Base-by-base conservation (phyloP, 2,888 invertebrate genomes). In the Notocelia uddmanniana region DNA sequence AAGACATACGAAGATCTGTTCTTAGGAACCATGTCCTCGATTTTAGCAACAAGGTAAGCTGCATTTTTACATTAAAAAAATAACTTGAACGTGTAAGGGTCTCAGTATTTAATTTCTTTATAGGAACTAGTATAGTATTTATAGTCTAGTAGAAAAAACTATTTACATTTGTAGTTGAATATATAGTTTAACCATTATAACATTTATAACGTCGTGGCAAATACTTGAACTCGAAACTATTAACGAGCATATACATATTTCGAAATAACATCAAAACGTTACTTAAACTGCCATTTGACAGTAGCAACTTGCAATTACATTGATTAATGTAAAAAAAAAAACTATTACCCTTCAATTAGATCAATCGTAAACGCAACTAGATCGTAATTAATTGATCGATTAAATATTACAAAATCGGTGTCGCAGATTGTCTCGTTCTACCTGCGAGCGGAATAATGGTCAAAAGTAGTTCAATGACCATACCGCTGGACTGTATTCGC, bases 391-490 rank as follows among this genome's bases (percentile, higher is more conserved):
- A 82, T 76, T 82, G 79, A 83, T 81, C 79, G 80, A 81, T 80
- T 77, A 74, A 78, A 77, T 71, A 78, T 85, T 80, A 70, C 79
- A 79, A 82, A 84, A 87, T 82, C 75, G 74, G 70, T 79, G 78
- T 75, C 81, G 64, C 52, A 71, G 78, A 79, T 79, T 78, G 80
- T 80, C 76, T 79, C 74, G 74, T 74, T 79, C 73, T 70, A 71
- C 68, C 74, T 60, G 74, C 76, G 19, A 70, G 54, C 70, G 26
- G 75, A 77, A 76, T 75, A 74, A 75, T 74, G 72, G 76, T 73
- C 73, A 76, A 79, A 83, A 82, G 75, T 81, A 74, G 80, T 81
- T 77, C 80, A 78, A 74, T 78, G 76, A 74, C 77, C 79, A 78
- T 6, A n/a, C 8, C 45, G n/a, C 45, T 45, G 15, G 41, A n/a